Evolutionary conservation across 2,113 vertebrate species (phyloP), one percentile per base, ranked within the genome.

Genomic region (Todiramphus chloris): DNA sequence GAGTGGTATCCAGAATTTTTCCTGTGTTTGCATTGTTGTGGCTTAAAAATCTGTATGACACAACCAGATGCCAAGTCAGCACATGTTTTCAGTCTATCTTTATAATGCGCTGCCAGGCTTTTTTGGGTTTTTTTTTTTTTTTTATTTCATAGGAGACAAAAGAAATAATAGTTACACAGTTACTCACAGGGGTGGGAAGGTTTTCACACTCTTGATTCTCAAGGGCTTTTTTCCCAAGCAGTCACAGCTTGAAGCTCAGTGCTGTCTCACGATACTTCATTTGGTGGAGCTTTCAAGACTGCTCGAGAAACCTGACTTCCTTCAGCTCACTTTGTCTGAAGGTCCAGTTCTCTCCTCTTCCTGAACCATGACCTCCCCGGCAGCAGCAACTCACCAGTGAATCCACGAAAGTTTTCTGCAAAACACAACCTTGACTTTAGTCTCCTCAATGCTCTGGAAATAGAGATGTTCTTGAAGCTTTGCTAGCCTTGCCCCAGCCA

Each of bases 21-120:
- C 70, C 19, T 94, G 44, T 93, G 77, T 96, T 97, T 92, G 90
- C 87, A 94, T 62, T 83, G 81, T 87, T 78, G 86, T 94, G 88
- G 88, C 75, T 97, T 87, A 69, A 87, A 87, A 90, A 92, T 67
- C 10, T 83, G 14, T 31, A 28, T 93, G 53, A 92, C 92, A 81
- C 39, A 56, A 15, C 21, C 18, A 79, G 84, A 82, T 92, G 95
- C 83, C 73, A 87, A 87, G 94, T 96, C 95, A 96, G 95, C 92
- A 85, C 68, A 96, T 82, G 85, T 89, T 94, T 96, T 84, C 62
- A 76, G 69, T 81, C 73, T 69, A 15, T 68, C 86, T 67, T 67
- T 64, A 18, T 33, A 72, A 75, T 17, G 10, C 55, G 33, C 16
- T 94, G 77, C 88, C 37, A 66, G 82, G 58, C 41, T 85, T 51